Conservation (phyloP, 1,140 invertebrate genomes). For the Hirudo medicinalis region DNA sequence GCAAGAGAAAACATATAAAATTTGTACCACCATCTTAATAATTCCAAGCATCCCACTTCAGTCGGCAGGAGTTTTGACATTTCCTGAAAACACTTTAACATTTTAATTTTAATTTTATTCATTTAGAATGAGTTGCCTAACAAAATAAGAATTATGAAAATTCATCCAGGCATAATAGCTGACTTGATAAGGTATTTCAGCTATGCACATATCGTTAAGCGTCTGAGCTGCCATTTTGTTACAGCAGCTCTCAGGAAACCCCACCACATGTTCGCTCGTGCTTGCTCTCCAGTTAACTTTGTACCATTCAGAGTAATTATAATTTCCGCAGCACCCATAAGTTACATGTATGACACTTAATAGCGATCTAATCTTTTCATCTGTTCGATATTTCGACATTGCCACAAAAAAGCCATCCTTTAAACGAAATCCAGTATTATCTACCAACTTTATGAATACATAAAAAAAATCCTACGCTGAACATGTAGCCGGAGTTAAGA, state of each 20-base stretch:
- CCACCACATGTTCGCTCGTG: neutral
- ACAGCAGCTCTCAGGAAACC: neutral
- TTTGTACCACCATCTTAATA: neutral
- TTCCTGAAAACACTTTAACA: neutral
- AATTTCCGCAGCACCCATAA: conserved; percentile 1
- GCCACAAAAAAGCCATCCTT: conserved; percentile 6
- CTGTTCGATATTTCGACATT: conserved; percentile 7
- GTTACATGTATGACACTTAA: neutral
- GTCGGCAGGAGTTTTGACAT: neutral
- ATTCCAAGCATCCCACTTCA: conserved; percentile 8
- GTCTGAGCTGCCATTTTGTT: neutral
- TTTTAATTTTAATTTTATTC: neutral
- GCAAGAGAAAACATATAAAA: neutral
- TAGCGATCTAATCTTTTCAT: neutral
- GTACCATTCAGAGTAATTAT: conserved; percentile 10
- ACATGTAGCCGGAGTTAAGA: too few relatives aligned
- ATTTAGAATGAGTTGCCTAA: neutral
- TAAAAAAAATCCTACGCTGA: too few relatives aligned
- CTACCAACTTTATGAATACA: too few relatives aligned
- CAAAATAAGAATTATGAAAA: neutral
- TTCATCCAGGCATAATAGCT: neutral
- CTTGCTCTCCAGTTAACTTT: conserved; percentile 5
- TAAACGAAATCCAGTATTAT: too few relatives aligned
- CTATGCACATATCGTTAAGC: neutral
- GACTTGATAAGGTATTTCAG: neutral